A percentile compares a stretch with the other conserved stretches of the same genome.
These are phyloP conservation scores for Steromphala cineraria DNA, from an alignment of 2,888 invertebrate species.

Conservation along the genomic window DNA sequence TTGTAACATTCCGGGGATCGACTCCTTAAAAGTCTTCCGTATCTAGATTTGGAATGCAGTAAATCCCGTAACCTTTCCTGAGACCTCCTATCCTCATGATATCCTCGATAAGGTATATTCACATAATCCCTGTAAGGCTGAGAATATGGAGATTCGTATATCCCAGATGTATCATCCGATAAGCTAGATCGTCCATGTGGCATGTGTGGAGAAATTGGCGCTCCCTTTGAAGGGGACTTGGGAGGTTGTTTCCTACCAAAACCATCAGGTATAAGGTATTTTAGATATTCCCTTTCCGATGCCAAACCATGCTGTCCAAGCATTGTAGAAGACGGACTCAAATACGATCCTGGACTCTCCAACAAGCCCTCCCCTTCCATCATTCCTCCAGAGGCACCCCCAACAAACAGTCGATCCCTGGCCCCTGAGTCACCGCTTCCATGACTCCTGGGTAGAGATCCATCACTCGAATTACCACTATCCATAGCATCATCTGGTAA, in stretches of 20 bases:
- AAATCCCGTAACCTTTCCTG: constrained; percentile 66
- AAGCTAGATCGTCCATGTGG: constrained; percentile 19
- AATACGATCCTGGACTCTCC: constrained; percentile 36
- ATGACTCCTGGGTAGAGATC: constrained; percentile 60
- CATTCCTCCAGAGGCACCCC: neutral
- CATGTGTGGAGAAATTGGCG: constrained; percentile 23
- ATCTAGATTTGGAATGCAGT: constrained; percentile 66
- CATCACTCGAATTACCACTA: constrained; percentile 67
- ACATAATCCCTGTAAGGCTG: constrained; percentile 38
- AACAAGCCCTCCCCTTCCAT: constrained; percentile 13
- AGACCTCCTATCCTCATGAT: constrained; percentile 52
- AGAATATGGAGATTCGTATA: constrained; percentile 29
- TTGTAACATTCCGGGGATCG: constrained; percentile 81
- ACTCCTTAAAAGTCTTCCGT: constrained; percentile 76
- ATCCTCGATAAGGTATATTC: constrained; percentile 42
- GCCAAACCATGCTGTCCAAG: constrained; percentile 34
- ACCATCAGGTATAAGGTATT: constrained; percentile 44
- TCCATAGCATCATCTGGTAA: constrained; percentile 59
- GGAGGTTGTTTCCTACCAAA: constrained; percentile 33
- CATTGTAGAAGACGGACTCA: constrained; percentile 34
- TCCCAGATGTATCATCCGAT: constrained; percentile 17
- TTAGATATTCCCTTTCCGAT: constrained; percentile 50
- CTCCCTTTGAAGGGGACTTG: constrained; percentile 38
- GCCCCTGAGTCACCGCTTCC: constrained; percentile 12
- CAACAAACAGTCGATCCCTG: constrained; percentile 1